Percentiles rank a stretch among this genome's conserved stretches.
These are phyloP conservation scores for Chelon auratus DNA, from an alignment of 2,797 vertebrate species.

Conservation along the genomic window DNA sequence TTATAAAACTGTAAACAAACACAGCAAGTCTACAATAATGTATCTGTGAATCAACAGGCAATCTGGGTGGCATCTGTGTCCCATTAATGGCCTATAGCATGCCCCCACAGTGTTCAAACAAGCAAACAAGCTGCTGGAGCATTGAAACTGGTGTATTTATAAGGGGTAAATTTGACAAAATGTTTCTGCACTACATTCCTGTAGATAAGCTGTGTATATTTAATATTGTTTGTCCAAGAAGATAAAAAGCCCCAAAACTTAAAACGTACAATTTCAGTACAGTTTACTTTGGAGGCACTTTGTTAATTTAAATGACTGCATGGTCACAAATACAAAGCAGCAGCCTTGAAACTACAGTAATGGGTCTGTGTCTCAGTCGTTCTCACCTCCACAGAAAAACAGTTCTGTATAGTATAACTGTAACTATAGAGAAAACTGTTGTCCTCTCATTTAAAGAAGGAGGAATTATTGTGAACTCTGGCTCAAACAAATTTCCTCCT, in stretches of 20 bases:
- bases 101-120: slow-evolving; percentile 43
- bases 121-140: slow-evolving; percentile 25
- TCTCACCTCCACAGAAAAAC: background rate
- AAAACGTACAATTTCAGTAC: background rate
- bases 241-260: background rate
- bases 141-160: slow-evolving; percentile 16
- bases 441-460: background rate
- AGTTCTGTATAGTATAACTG: too few relatives aligned
- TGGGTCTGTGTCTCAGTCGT: background rate
- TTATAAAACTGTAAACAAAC: slow-evolving; percentile 41
- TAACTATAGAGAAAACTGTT: too few relatives aligned
- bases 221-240: slow-evolving; percentile 14
- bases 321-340: slow-evolving; percentile 10
- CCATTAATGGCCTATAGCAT: slow-evolving; percentile 37
- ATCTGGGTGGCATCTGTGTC: slow-evolving; percentile 11
- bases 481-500: too few relatives aligned
- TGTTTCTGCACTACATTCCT: background rate
- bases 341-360: background rate
- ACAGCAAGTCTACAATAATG: slow-evolving; percentile 32
- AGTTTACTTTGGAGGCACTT: slow-evolving; percentile 14
- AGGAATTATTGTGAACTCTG: too few relatives aligned
- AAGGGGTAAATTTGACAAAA: slow-evolving; percentile 9
- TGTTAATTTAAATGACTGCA: slow-evolving; percentile 12
- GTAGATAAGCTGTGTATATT: background rate
- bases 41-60: slow-evolving; percentile 29